Evolutionary conservation across 1,140 invertebrate species (phyloP).

Genomic region (Macrobrachium nipponense): DNA sequence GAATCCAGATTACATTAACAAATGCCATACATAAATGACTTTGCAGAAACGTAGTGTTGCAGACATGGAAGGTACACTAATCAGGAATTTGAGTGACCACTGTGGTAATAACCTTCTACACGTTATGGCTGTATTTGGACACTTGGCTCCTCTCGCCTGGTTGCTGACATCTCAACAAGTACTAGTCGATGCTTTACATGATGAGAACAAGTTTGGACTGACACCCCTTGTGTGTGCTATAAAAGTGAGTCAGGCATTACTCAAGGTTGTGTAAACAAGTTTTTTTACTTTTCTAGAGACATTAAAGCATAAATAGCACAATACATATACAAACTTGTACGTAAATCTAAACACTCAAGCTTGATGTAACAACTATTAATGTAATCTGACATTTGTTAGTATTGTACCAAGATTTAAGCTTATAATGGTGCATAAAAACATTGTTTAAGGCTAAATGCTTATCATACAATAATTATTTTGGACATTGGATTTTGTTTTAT

Average conservation of each 20-base stretch:
- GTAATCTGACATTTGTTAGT: too few species aligned
- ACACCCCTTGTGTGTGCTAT: slow-evolving; percentile 68
- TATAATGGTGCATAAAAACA: too few species aligned
- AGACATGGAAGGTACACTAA: slow-evolving; percentile 69
- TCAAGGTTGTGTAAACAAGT: not conserved
- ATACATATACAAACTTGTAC: too few species aligned
- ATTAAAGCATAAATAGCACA: too few species aligned
- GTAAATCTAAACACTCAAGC: too few species aligned
- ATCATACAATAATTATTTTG: too few species aligned
- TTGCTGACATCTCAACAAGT: slow-evolving; percentile 65
- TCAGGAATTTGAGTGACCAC: slow-evolving; percentile 70
- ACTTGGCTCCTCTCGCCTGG: slow-evolving; percentile 68
- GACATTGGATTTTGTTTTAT: too few species aligned
- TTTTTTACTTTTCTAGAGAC: slow-evolving; percentile 1
- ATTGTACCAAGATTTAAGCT: too few species aligned
- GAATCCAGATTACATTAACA: too few species aligned
- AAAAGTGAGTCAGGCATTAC: slow-evolving; percentile 67
- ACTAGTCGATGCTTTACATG: slow-evolving; percentile 67
- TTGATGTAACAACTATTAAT: too few species aligned
- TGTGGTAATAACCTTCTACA: slow-evolving; percentile 70
- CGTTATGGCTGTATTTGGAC: slow-evolving; percentile 67
- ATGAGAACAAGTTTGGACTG: slow-evolving; percentile 69
- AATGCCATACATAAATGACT: not conserved
- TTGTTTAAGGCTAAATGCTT: too few species aligned
- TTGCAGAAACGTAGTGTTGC: slow-evolving; percentile 67